Evolutionary conservation across 2,888 invertebrate species (phyloP).

Genomic region (Hydroisotoma schaefferi): DNA sequence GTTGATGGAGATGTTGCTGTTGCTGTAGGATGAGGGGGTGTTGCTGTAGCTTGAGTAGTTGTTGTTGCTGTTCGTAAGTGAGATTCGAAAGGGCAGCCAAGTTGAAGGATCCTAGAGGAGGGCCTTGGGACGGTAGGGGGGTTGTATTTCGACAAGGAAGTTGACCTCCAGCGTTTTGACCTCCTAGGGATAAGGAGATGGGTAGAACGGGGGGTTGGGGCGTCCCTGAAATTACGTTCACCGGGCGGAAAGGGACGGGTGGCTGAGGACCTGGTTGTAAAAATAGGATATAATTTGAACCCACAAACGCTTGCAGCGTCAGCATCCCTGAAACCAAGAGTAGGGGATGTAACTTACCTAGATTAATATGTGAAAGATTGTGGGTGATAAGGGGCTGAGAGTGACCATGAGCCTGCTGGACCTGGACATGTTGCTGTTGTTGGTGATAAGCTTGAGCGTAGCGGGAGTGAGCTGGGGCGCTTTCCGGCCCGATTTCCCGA

Average conservation of each 20-base stretch:
- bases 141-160: constrained; percentile 5
- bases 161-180: constrained; percentile 6
- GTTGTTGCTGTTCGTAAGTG: constrained; percentile 34
- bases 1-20: constrained; percentile 27
- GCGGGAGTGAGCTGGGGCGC: constrained; percentile 30
- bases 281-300: no score
- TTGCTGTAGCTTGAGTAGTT: constrained; percentile 33
- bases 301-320: no score
- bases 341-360: no score
- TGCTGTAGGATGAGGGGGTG: constrained; percentile 33
- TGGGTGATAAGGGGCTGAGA: no score
- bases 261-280: constrained; percentile 14
- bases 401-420: background rate
- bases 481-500: constrained; percentile 36
- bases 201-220: constrained; percentile 4
- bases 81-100: constrained; percentile 27
- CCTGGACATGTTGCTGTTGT: constrained; percentile 3
- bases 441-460: constrained; percentile 25
- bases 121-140: constrained; percentile 14
- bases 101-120: constrained; percentile 25
- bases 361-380: background rate
- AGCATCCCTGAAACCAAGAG: no score
- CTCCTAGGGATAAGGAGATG: constrained; percentile 10
- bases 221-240: constrained; percentile 11
- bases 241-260: constrained; percentile 25